Evolutionary conservation across 2,797 vertebrate species (phyloP).

Genomic region (Hippocampus kuda): DNA sequence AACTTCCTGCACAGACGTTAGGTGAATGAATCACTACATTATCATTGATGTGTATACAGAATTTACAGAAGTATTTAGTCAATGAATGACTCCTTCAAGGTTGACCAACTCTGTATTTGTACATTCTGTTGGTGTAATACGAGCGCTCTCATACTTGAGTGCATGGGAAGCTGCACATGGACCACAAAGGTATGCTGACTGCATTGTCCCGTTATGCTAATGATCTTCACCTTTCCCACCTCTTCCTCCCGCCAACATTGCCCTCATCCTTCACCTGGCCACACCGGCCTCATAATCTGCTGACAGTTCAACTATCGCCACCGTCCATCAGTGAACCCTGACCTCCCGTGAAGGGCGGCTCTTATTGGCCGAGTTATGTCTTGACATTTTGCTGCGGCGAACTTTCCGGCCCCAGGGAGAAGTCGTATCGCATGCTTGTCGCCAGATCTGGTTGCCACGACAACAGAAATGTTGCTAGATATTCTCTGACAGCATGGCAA

Average conservation of each 20-base stretch:
- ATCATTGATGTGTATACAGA: too few species aligned
- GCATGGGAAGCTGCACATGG: conserved; percentile 11
- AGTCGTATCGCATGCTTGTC: conserved; percentile 27
- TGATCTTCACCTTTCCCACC: conserved; percentile 41
- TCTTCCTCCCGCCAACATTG: conserved; percentile 29
- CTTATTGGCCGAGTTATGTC: conserved; percentile 41
- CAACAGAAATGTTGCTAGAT: not conserved
- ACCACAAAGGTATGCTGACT: conserved; percentile 39
- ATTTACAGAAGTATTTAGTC: not conserved
- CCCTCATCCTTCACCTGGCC: conserved; percentile 22
- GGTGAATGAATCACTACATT: too few species aligned
- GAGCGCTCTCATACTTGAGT: not conserved
- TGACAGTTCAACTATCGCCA: conserved; percentile 42
- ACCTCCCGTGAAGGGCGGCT: conserved; percentile 16
- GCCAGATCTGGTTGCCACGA: not conserved
- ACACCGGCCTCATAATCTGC: conserved; percentile 28
- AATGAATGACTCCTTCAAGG: not conserved
- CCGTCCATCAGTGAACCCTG: conserved; percentile 33
- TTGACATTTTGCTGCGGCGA: conserved; percentile 45
- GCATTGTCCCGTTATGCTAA: conserved; percentile 34
- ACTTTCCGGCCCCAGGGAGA: conserved; percentile 3
- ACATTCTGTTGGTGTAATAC: not conserved
- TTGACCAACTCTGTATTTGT: not conserved
- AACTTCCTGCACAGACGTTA: too few species aligned
- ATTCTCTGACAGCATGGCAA: not conserved